A percentile compares a stretch with the other conserved stretches of the same genome.
These are phyloP conservation scores for pig (Sus scrofa) DNA, from an alignment of 2,113 vertebrate species.

Conservation along the genomic window T2T-Sscrofa CM000824.6:153177001-153177500, in stretches of 20 bases:
- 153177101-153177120: neutral
- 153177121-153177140: neutral
- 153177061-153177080: neutral
- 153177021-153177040: neutral
- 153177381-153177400: neutral
- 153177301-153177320: neutral
- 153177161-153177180: neutral
- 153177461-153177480: too few relatives aligned
- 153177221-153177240: neutral
- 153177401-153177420: neutral
- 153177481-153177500: neutral
- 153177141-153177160: neutral
- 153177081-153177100: slow-evolving; percentile 21
- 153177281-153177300: neutral
- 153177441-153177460: neutral
- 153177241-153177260: neutral
- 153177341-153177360: neutral
- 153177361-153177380: neutral
- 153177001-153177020: neutral
- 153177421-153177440: neutral
- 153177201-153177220: neutral
- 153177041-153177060: slow-evolving; percentile 11
- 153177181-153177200: neutral
- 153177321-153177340: neutral
- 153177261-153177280: neutral